Conservation (phyloP, 2,113 vertebrate species). For the Tragulus kanchil region DNA sequence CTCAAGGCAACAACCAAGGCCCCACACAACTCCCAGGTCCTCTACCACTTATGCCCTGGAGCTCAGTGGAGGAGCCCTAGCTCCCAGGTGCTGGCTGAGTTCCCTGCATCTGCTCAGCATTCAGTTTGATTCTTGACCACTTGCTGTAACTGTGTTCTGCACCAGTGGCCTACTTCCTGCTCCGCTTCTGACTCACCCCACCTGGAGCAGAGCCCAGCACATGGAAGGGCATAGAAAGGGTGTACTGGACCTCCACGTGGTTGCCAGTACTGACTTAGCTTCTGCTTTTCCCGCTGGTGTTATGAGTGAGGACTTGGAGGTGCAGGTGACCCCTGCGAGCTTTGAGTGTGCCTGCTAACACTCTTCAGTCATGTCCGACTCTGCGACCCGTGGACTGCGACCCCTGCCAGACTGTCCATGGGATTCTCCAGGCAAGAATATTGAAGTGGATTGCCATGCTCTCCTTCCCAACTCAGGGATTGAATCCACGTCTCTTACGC, state of each 20-base stretch:
- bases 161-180: conserved; percentile 27
- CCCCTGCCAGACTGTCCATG: not conserved
- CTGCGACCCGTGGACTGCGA: not conserved
- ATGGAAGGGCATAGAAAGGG: not conserved
- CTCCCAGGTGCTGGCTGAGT: not conserved
- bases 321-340: not conserved
- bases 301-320: not conserved
- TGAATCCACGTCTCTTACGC: not conserved
- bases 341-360: not conserved
- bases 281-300: conserved; percentile 31
- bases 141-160: not conserved
- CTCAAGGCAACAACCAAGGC: not conserved
- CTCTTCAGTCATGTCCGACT: not conserved
- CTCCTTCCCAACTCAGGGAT: not conserved
- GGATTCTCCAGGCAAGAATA: not conserved
- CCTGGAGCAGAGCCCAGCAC: conserved; percentile 52
- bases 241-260: not conserved
- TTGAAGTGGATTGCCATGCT: not conserved
- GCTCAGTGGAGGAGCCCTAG: not conserved
- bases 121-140: not conserved
- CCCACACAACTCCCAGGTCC: not conserved
- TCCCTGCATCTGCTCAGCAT: not conserved
- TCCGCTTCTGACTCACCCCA: conserved; percentile 55
- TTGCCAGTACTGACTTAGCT: not conserved
- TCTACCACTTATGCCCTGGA: not conserved